Percentiles rank a stretch among this genome's conserved stretches.
phyloP scores from a whole-genome alignment of 2,797 vertebrate species.

The Sparidentex hasta region DNA sequence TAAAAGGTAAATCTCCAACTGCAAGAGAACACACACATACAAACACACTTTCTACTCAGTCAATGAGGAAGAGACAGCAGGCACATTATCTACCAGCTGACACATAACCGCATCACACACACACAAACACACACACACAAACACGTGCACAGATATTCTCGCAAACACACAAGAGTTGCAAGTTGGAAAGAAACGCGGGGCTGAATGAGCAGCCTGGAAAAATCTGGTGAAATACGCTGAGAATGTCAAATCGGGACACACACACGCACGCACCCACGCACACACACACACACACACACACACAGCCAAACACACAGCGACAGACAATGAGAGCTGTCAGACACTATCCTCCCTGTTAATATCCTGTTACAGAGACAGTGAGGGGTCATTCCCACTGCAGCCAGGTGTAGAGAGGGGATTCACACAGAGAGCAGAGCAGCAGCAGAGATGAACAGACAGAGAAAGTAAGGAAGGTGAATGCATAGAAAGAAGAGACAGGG shows the following conservation, averaged over 20 bases:
- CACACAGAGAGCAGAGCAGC: slow-evolving; percentile 15
- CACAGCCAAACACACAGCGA: slow-evolving; percentile 15
- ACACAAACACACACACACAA: slow-evolving; percentile 3
- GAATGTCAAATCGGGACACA: slow-evolving; percentile 57
- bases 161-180: slow-evolving; percentile 18
- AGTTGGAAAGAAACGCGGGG: slow-evolving; percentile 35
- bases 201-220: slow-evolving; percentile 41
- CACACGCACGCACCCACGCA: slow-evolving; percentile 18
- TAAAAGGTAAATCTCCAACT: slow-evolving; percentile 99
- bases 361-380: slow-evolving; percentile 44
- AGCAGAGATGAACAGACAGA: slow-evolving; percentile 23
- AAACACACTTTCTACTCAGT: slow-evolving; percentile 76
- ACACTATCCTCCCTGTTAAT: slow-evolving; percentile 29
- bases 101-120: slow-evolving; percentile 25
- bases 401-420: slow-evolving; percentile 25
- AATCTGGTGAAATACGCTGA: slow-evolving; percentile 32
- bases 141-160: not conserved
- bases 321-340: slow-evolving; percentile 45
- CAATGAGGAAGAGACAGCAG: slow-evolving; percentile 57
- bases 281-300: slow-evolving; percentile 4
- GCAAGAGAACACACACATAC: slow-evolving; percentile 87
- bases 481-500: slow-evolving; percentile 24
- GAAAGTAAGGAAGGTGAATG: slow-evolving; percentile 5
- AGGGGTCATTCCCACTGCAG: slow-evolving; percentile 8
- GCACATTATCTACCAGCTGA: slow-evolving; percentile 50